These are phyloP conservation scores for Aleiodes testaceus DNA, from an alignment of 2,888 invertebrate genomes.

Conservation along the genomic window DNA sequence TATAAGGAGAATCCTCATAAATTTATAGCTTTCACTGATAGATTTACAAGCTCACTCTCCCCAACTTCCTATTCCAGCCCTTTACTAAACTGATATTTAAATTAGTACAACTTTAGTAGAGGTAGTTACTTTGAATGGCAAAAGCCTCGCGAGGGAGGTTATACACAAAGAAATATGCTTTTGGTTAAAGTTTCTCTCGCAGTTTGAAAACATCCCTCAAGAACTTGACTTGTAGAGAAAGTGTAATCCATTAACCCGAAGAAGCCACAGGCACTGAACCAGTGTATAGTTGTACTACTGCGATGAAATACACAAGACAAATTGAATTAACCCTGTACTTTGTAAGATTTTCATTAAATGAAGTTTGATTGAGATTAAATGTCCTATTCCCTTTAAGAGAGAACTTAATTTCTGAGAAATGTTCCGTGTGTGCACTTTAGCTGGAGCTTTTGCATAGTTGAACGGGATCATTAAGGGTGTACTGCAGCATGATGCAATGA, in stretches of 20 bases:
- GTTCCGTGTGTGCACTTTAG: background rate
- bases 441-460: slow-evolving; percentile 3
- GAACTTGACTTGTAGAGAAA: slow-evolving; percentile 4
- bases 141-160: slow-evolving; percentile 40
- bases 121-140: slow-evolving; percentile 57
- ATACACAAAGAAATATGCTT: slow-evolving; percentile 60
- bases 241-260: slow-evolving; percentile 35
- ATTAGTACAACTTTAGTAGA: slow-evolving; percentile 69
- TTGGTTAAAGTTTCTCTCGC: slow-evolving; percentile 49
- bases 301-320: slow-evolving; percentile 2
- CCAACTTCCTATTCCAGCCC: slow-evolving; percentile 5
- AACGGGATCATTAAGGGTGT: slow-evolving; percentile 34
- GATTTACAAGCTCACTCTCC: slow-evolving; percentile 70
- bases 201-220: slow-evolving; percentile 20
- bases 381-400: slow-evolving; percentile 15
- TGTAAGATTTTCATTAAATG: background rate
- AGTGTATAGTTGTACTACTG: slow-evolving; percentile 1
- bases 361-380: slow-evolving; percentile 12
- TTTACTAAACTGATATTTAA: slow-evolving; percentile 71
- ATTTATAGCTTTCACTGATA: slow-evolving; percentile 65
- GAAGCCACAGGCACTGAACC: slow-evolving; percentile 28
- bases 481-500: slow-evolving; percentile 22
- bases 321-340: slow-evolving; percentile 14
- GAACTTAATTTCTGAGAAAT: background rate
- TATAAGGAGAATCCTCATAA: slow-evolving; percentile 59